Percentiles rank a stretch among this genome's conserved stretches.
phyloP scores from a whole-genome alignment of 2,113 vertebrate genomes.

The Leptobrachium leishanense region DNA sequence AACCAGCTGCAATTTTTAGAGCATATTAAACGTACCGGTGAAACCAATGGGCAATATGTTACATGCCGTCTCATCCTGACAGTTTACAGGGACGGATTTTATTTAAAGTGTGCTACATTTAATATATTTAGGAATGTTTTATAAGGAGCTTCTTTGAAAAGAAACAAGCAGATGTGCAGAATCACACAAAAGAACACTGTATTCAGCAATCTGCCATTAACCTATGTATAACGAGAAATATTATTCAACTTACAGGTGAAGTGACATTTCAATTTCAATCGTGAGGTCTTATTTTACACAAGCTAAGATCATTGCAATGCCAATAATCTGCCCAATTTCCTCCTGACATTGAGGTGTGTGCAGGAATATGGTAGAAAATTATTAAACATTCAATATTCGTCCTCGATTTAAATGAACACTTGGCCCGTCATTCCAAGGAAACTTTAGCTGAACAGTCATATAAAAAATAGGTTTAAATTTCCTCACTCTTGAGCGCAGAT shows the following conservation, averaged over 20 bases:
- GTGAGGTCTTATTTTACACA: slow-evolving; percentile 23
- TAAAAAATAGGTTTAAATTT: neutral
- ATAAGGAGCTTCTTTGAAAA: too few species aligned
- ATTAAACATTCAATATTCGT: slow-evolving; percentile 42
- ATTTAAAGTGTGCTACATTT: too few species aligned
- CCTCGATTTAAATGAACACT: slow-evolving; percentile 26
- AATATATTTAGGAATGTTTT: too few species aligned
- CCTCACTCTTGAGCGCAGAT: neutral
- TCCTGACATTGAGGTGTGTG: slow-evolving; percentile 36
- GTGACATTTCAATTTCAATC: slow-evolving; percentile 27
- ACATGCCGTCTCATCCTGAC: too few species aligned
- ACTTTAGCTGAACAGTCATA: slow-evolving; percentile 3
- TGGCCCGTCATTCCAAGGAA: slow-evolving; percentile 22
- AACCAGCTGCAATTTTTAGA: too few species aligned
- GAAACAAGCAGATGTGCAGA: too few species aligned
- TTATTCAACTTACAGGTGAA: slow-evolving; percentile 1
- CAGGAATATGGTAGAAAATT: slow-evolving; percentile 9
- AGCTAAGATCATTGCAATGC: slow-evolving; percentile 14
- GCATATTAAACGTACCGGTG: too few species aligned
- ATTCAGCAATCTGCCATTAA: neutral
- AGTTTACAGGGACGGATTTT: too few species aligned
- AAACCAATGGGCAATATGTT: too few species aligned
- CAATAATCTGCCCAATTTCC: slow-evolving; percentile 15
- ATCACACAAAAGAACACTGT: neutral
- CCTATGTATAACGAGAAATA: neutral